These are phyloP conservation scores for Microcebus ravelobensis DNA, from an alignment of 2,113 vertebrate genomes.

Conservation along the genomic window DNA sequence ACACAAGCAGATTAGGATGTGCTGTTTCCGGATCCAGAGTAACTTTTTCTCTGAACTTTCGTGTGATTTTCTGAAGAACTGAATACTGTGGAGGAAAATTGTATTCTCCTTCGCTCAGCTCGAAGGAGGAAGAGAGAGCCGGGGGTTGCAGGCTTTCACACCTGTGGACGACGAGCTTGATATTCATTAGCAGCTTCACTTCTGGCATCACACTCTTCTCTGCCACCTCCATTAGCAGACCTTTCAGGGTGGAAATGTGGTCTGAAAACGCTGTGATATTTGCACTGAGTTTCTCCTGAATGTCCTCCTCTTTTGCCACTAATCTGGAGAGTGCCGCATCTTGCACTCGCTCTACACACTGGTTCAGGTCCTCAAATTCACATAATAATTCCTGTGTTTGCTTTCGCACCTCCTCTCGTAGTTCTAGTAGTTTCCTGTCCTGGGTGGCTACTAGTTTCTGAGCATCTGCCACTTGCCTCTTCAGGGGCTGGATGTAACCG, in stretches of 20 bases:
- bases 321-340: neutral
- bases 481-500: neutral
- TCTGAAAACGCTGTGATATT: neutral
- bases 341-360: neutral
- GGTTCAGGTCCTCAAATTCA: neutral
- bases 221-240: neutral
- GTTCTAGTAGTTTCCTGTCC: neutral
- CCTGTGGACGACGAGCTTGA: neutral
- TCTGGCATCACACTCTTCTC: neutral
- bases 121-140: neutral
- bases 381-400: neutral
- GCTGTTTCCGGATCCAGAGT: constrained; percentile 50
- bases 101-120: neutral
- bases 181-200: neutral
- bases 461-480: neutral
- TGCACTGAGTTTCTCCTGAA: neutral
- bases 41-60: neutral
- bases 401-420: neutral
- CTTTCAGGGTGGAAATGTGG: neutral
- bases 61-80: neutral
- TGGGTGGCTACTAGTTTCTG: accelerated
- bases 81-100: neutral
- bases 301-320: neutral
- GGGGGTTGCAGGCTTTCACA: neutral
- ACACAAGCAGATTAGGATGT: constrained; percentile 47